Evolutionary conservation across 2,113 vertebrate species (phyloP).

Genomic region (Tamias sibiricus): DNA sequence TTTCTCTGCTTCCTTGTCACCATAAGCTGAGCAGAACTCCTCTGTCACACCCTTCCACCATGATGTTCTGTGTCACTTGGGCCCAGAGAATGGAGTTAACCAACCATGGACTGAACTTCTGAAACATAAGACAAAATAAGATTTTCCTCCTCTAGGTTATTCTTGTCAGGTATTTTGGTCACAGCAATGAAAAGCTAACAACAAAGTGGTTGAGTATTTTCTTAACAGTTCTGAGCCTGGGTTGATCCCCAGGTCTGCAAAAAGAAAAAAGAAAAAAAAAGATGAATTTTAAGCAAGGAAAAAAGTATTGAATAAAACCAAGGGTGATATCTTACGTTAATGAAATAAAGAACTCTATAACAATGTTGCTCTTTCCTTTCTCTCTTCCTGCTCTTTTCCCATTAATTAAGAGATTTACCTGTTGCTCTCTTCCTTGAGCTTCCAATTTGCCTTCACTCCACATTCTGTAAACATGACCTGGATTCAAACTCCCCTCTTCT

Average conservation of each 20-base stretch:
- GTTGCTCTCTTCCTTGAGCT: background rate
- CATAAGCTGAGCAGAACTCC: too few species aligned
- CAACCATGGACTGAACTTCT: too few species aligned
- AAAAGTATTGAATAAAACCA: slow-evolving; percentile 15
- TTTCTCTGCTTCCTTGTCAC: too few species aligned
- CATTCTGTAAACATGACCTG: background rate
- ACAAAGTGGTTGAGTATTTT: background rate
- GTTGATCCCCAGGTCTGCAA: background rate
- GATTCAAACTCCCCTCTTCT: background rate
- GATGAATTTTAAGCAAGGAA: background rate
- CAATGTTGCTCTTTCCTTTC: background rate
- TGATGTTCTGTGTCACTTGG: too few species aligned
- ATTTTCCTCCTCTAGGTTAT: too few species aligned
- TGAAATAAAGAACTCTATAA: background rate
- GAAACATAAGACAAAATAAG: too few species aligned
- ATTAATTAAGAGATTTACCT: background rate
- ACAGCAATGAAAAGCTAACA: too few species aligned
- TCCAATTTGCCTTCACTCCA: background rate
- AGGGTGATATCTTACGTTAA: background rate
- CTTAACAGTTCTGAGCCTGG: background rate
- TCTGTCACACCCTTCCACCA: too few species aligned
- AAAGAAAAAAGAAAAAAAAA: background rate
- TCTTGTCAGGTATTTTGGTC: too few species aligned
- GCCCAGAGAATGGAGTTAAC: too few species aligned
- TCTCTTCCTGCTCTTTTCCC: background rate